Conservation (phyloP, 2,797 vertebrate species). For the Fratercula arctica region DNA sequence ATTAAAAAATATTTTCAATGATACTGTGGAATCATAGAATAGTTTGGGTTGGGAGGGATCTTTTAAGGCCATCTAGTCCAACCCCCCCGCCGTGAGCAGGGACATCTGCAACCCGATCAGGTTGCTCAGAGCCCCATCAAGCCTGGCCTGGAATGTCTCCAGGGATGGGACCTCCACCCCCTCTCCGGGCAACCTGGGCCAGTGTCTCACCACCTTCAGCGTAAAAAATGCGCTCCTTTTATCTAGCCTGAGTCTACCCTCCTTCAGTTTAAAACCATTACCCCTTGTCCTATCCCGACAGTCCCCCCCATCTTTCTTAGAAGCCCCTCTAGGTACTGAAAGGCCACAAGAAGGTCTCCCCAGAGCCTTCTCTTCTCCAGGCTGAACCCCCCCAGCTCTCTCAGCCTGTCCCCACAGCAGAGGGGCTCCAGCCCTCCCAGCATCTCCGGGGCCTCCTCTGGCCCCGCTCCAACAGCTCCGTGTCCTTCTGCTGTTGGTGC, state of each 20-base stretch:
- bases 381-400: no score
- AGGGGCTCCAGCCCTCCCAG: no score
- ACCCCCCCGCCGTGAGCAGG: rapidly evolving
- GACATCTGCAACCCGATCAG: no score
- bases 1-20: background rate
- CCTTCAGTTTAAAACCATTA: background rate
- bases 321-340: no score
- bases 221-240: background rate
- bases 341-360: no score
- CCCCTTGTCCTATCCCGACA: background rate
- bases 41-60: background rate
- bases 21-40: background rate
- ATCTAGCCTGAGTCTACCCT: background rate
- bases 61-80: rapidly evolving
- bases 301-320: background rate
- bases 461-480: no score
- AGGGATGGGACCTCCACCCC: background rate
- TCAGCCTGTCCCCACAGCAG: no score
- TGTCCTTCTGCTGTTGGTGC: no score
- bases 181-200: background rate
- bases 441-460: no score
- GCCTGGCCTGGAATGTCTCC: rapidly evolving
- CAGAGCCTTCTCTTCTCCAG: no score
- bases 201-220: background rate
- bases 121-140: background rate